Percentiles rank a stretch among this genome's conserved stretches.
Conservation (phyloP, 2,113 vertebrate species). For the Neotoma lepida region DNA sequence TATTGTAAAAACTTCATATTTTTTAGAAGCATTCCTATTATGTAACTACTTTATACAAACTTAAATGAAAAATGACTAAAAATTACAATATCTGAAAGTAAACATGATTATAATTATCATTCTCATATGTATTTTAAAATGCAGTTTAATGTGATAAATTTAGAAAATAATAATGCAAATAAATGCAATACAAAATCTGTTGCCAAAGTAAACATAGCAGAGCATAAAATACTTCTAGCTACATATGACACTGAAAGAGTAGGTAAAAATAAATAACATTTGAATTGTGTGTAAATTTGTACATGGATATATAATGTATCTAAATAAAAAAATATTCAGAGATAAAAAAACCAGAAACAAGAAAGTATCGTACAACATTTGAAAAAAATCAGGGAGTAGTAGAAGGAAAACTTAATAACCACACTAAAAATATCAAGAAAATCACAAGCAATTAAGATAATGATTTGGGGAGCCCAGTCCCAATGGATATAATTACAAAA, state of each 20-base stretch:
- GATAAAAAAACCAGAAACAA: background rate
- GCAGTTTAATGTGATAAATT: background rate
- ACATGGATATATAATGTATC: background rate
- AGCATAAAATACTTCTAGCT: background rate
- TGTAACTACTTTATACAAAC: background rate
- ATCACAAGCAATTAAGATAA: background rate
- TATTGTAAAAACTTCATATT: background rate
- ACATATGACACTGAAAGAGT: background rate
- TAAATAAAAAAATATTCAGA: background rate
- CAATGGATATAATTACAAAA: background rate
- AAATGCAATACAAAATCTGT: background rate
- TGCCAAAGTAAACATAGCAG: background rate
- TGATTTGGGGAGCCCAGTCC: background rate
- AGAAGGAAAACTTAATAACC: background rate
- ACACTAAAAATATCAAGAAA: background rate
- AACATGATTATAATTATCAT: background rate
- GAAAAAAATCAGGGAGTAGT: background rate
- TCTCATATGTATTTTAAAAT: background rate
- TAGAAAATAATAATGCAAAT: background rate
- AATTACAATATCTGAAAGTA: conserved; percentile 12
- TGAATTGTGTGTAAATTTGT: background rate
- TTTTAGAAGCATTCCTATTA: background rate
- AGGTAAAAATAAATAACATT: background rate
- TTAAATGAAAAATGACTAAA: background rate
- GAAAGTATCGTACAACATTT: background rate